A percentile compares a stretch with the other conserved stretches of the same genome.
phyloP scores from a whole-genome alignment of 2,113 vertebrate genomes.

The Mobula birostris region DNA sequence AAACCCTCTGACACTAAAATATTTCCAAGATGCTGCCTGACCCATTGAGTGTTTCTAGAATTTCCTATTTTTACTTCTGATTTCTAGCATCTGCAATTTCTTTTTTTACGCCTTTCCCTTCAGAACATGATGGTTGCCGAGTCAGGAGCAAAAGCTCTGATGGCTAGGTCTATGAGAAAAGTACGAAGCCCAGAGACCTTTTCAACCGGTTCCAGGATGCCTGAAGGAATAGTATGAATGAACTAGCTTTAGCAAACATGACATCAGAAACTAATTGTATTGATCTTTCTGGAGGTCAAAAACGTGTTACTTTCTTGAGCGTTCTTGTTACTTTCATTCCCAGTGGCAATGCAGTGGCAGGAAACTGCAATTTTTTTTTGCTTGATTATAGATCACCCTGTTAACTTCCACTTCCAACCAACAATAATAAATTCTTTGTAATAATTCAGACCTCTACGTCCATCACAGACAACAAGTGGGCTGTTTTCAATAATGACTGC shows the following conservation, averaged over 20 bases:
- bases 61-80: no score
- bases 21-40: no score
- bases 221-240: not conserved
- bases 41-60: no score
- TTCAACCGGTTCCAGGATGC: not conserved
- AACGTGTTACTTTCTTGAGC: not conserved
- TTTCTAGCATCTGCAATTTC: no score
- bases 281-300: not conserved
- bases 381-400: not conserved
- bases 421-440: not conserved
- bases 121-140: no score
- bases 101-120: no score
- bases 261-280: not conserved
- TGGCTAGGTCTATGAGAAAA: not conserved
- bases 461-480: not conserved
- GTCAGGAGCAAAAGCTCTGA: not conserved
- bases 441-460: not conserved
- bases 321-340: not conserved
- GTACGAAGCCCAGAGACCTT: not conserved
- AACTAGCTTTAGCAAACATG: not conserved
- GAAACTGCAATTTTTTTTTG: not conserved
- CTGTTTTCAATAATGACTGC: not conserved
- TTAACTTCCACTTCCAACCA: not conserved
- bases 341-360: not conserved
- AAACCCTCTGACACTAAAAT: no score